phyloP scores from a whole-genome alignment of 2,113 vertebrate genomes.

The Actenoides hombroni region DNA sequence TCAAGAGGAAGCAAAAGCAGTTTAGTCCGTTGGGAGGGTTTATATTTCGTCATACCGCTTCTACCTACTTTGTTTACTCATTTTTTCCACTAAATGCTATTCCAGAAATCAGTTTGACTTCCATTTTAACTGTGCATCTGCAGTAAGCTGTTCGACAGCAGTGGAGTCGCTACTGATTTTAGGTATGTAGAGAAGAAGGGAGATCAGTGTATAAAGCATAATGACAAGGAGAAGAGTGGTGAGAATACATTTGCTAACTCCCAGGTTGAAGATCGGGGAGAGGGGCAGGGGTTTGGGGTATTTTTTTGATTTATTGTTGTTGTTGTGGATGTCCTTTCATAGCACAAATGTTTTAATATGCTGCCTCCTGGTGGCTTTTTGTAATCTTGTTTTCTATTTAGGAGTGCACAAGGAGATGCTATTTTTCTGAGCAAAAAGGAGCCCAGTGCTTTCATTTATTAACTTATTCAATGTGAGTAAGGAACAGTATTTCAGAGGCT shows the following conservation, averaged over 20 bases:
- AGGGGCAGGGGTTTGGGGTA: not conserved
- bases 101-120: constrained; percentile 14
- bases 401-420: not conserved
- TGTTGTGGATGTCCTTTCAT: not conserved
- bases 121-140: not conserved
- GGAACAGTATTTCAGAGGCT: not conserved
- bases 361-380: constrained; percentile 49
- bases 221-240: fast-evolving
- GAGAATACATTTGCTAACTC: not conserved
- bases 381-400: not conserved
- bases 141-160: not conserved
- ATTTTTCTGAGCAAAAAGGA: not conserved
- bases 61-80: not conserved
- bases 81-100: not conserved
- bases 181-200: not conserved
- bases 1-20: not conserved
- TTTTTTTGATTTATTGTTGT: not conserved
- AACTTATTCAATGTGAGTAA: not conserved
- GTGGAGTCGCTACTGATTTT: not conserved
- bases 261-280: not conserved
- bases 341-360: not conserved
- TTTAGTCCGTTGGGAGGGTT: not conserved
- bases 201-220: not conserved
- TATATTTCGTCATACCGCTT: not conserved
- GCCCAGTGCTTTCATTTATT: not conserved